phyloP scores from a whole-genome alignment of 2,113 vertebrate genomes.

The Chaetorhynchus papuensis region DNA sequence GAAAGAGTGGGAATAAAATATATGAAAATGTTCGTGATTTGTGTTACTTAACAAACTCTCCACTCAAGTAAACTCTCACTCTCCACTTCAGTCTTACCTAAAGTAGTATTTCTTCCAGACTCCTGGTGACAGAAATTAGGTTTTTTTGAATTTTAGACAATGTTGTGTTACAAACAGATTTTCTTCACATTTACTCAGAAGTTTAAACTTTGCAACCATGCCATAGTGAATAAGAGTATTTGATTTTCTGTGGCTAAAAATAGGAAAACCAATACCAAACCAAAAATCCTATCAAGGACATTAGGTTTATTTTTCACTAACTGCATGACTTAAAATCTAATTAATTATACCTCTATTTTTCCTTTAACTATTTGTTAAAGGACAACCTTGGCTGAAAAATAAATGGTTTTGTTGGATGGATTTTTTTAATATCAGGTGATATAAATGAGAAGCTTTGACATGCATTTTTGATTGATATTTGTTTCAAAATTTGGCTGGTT shows the following conservation, averaged over 20 bases:
- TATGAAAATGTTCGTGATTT: not conserved
- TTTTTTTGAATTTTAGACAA: not conserved
- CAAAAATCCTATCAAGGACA: not conserved
- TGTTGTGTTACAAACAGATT: not conserved
- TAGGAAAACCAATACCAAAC: conserved; percentile 1
- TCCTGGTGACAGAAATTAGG: not conserved
- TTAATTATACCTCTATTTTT: not conserved
- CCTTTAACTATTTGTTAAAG: not conserved
- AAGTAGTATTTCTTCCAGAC: not conserved
- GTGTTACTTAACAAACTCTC: not conserved
- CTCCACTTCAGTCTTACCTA: not conserved
- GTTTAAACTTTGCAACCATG: not conserved
- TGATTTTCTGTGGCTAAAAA: conserved; percentile 9
- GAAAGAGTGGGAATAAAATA: not conserved
- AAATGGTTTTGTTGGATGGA: not conserved
- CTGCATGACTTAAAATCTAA: not conserved
- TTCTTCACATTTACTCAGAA: not conserved
- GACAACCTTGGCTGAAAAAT: not conserved
- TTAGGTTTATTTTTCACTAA: not conserved
- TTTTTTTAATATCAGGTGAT: not conserved
- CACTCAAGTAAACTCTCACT: not conserved
- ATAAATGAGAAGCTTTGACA: not conserved
- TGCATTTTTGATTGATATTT: not conserved
- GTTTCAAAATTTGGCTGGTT: not conserved
- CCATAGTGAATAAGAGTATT: not conserved